phyloP scores from a whole-genome alignment of 2,113 vertebrate species.

The Potamarius usumacintae region DNA sequence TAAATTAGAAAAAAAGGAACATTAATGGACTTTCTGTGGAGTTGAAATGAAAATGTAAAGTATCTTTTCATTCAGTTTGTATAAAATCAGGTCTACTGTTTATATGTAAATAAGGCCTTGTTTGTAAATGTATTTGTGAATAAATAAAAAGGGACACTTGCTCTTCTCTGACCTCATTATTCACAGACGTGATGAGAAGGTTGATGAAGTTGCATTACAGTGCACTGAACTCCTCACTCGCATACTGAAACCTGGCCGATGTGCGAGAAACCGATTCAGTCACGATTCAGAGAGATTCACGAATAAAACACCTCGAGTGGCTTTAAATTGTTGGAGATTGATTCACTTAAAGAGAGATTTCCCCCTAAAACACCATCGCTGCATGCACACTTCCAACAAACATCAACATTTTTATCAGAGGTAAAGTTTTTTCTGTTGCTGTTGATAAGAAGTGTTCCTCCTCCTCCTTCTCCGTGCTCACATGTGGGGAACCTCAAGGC shows the following conservation, averaged over 20 bases:
- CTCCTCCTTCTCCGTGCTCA: no score
- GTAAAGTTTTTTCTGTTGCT: no score
- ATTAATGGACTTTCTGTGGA: neutral
- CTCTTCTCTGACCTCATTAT: slow-evolving; percentile 11
- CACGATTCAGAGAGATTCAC: neutral
- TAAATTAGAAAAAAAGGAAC: neutral
- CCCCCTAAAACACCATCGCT: neutral
- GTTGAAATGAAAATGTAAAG: neutral
- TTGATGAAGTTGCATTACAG: neutral
- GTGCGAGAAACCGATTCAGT: neutral
- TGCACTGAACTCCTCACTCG: neutral
- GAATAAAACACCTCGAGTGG: neutral
- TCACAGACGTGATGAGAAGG: slow-evolving; percentile 15
- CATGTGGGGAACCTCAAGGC: no score
- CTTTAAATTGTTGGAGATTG: neutral
- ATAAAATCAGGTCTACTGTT: neutral
- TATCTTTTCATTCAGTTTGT: neutral
- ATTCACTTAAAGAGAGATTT: neutral
- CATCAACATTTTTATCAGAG: neutral
- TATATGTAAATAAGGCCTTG: neutral
- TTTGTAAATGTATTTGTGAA: neutral
- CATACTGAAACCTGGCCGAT: neutral
- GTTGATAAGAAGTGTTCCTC: no score
- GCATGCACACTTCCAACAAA: neutral
- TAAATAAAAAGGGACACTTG: neutral